Evolutionary conservation across 1,140 invertebrate species (phyloP), one percentile per base, ranked within the genome.

Genomic region (Cotesia vestalis): DNA sequence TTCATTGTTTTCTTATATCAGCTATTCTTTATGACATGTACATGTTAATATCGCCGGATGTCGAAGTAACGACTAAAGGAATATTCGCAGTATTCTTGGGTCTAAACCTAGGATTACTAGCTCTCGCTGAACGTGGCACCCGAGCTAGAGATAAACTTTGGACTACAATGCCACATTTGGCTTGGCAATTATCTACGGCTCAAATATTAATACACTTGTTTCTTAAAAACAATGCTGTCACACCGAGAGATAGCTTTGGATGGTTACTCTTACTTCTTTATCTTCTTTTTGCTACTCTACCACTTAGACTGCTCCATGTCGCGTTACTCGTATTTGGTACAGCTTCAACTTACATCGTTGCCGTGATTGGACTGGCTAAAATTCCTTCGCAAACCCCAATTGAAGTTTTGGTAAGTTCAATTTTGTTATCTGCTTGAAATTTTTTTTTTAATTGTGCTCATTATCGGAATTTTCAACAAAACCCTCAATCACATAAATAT

Each of bases 211-310:
- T 86, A 53, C 86, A 88, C 72, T 80, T 91, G 66, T 89, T 89
- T 74, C 80, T 90, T 67, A 89, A 90, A 78, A 75, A 81, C 35
- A 83, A 84, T 69, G 88, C 88, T 53, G 88, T 88, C 73, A 88
- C 87, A 38, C 86, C 87, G 20, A 82, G 88, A 63, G 89, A 92
- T 74, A 87, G 88, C 59, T 88, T 96, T 0, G 93, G 92, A 27
- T 96, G 94, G 94, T 89, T 92, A 14, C 85, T 95, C 55, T 85
- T 96, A n/a, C 83, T 95, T 62, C 91, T 94, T 73, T 97, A 95
- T 79, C 88, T 95, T n/a, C 90, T 94, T n/a, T 92, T 94, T 81
- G 93, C 94, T 46, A 93, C 94, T 1, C 81, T 96, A 72, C 95
- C 95, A 0, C 86, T 96, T 57, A 88, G 91, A 27, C 80, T 94